Evolutionary conservation across 2,888 invertebrate genomes (phyloP).

Genomic region (Hecatera dysodea): DNA sequence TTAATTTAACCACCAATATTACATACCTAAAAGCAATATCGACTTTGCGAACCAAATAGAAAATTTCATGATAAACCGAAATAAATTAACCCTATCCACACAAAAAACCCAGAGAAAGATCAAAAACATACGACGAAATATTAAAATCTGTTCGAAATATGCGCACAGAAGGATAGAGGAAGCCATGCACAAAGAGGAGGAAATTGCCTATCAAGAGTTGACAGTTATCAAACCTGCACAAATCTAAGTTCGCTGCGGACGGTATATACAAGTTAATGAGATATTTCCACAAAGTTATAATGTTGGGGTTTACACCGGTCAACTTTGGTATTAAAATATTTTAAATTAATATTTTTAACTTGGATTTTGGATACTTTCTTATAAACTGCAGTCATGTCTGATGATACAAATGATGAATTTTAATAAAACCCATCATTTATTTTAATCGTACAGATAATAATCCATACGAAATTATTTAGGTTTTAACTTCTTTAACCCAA

Average conservation of each 20-base stretch:
- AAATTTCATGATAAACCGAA: conserved; percentile 38
- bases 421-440: too few species aligned
- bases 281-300: conserved; percentile 77
- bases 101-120: conserved; percentile 70
- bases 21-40: conserved; percentile 7
- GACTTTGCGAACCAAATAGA: conserved; percentile 16
- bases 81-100: conserved; percentile 49
- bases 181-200: conserved; percentile 85
- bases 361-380: not conserved
- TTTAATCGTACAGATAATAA: too few species aligned
- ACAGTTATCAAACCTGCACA: conserved; percentile 82
- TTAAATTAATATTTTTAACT: not conserved
- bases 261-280: conserved; percentile 82
- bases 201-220: conserved; percentile 88
- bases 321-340: conserved; percentile 20
- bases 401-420: too few species aligned
- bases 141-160: conserved; percentile 83
- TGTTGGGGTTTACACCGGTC: conserved; percentile 34
- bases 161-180: conserved; percentile 78
- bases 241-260: conserved; percentile 86
- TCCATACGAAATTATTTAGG: too few species aligned
- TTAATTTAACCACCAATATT: conserved; percentile 3
- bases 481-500: too few species aligned
- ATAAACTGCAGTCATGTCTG: too few species aligned
- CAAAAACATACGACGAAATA: conserved; percentile 76